These are phyloP conservation scores for Sinocyclocheilus anshuiensis DNA, from an alignment of 2,113 vertebrate genomes.

Conservation along the genomic window DNA sequence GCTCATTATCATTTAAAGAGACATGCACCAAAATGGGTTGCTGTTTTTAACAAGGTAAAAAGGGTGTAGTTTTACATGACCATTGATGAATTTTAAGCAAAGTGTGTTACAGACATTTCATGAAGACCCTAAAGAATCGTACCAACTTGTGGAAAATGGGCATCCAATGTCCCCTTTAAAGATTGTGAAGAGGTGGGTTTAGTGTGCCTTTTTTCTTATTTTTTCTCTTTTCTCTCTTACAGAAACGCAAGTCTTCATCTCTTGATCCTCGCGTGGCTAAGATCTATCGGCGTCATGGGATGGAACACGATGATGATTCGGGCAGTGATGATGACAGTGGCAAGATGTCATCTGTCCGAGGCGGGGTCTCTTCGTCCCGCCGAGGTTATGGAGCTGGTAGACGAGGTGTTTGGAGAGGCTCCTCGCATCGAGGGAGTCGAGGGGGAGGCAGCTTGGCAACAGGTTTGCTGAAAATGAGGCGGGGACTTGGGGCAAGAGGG, in stretches of 20 bases:
- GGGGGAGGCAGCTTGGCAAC: slow-evolving; percentile 56
- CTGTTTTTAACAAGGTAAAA: too few species aligned
- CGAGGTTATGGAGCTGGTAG: slow-evolving; percentile 64
- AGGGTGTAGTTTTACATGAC: too few species aligned
- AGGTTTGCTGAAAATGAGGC: slow-evolving; percentile 64
- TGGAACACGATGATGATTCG: slow-evolving; percentile 72
- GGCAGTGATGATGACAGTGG: slow-evolving; percentile 73
- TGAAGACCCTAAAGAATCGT: too few species aligned
- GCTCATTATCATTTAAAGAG: too few species aligned
- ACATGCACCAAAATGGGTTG: too few species aligned
- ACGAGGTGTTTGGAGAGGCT: slow-evolving; percentile 71
- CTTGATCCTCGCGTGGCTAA: slow-evolving; percentile 75
- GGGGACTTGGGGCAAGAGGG: slow-evolving; percentile 62
- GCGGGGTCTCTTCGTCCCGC: slow-evolving; percentile 75
- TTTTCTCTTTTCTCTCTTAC: background rate
- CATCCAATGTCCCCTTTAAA: background rate
- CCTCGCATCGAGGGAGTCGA: slow-evolving; percentile 62
- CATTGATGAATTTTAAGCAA: too few species aligned
- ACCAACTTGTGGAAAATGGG: too few species aligned
- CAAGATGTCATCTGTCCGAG: slow-evolving; percentile 63
- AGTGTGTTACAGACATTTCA: too few species aligned
- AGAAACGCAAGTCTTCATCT: slow-evolving; percentile 75
- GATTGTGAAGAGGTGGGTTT: background rate
- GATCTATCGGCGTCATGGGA: slow-evolving; percentile 72
- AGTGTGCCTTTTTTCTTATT: background rate